Evolutionary conservation across 2,113 vertebrate species (phyloP), one percentile per base, ranked within the genome.

Genomic region (Acrocephalus kingi): DNA sequence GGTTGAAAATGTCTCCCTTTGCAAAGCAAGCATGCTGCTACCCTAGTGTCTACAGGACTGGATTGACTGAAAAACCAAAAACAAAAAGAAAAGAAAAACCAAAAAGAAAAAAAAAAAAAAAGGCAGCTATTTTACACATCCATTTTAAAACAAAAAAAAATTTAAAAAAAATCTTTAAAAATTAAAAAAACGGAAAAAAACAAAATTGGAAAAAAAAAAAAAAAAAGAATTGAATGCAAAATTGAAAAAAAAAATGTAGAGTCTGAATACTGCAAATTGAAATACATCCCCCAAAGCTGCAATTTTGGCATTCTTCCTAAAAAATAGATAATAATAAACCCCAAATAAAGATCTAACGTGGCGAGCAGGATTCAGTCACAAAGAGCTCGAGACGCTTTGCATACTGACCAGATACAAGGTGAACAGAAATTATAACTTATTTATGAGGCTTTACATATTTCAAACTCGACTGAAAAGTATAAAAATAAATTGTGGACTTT

Each of bases 1-100:
- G 92, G 93, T 96, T 96, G 66, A 68, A 96, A 89, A 97, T 83
- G 95, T 93, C 84, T 96, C 97, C 97, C 98, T 97, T 96, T 97
- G 97, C 98, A 98, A 98, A 98, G 98, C 97, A 98, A 98, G 97
- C 98, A 99, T 98, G 98, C 98, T 98, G 97, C 89, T 96, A 91
- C 92, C 97, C 97, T 97, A 96, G 85, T 59, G 87, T 89, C 97
- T 97, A 84, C 84, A 98, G 78, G 78, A 98, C 97, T 96, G 97
- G 94, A 93, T 92, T 27, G 23, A 61, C 46, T 61, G 84, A 46
- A 37, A 68, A 52, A 45, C 18, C 10, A 58, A 68, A 58, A 6
- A 13, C 17, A 27, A 21, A 9, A 13, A 25, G 25, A 11, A 10
- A 14, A 98, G 6, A 4, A 18, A 39, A 9, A 9, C 3, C 9